Conservation (phyloP, 2,888 invertebrate genomes). For the Lasioglossum vierecki region DNA sequence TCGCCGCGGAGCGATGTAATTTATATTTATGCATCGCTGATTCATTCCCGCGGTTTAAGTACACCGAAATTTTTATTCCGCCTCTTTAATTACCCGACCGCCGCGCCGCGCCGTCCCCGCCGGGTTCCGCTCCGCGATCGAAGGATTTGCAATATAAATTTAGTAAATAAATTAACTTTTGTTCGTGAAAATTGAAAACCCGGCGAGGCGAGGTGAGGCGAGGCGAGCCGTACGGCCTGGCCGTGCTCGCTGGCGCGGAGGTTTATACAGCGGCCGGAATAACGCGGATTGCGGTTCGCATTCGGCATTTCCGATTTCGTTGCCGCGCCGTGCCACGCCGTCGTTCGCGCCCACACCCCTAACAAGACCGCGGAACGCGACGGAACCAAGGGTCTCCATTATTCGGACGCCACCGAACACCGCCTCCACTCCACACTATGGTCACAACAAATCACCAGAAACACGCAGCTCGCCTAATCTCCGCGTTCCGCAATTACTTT, state of each 20-base stretch:
- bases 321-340: not conserved
- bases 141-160: constrained; percentile 72
- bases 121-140: constrained; percentile 23
- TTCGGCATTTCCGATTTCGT: constrained; percentile 39
- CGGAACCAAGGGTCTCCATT: constrained; percentile 9
- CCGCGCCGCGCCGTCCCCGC: constrained; percentile 42
- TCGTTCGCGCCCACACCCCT: not conserved
- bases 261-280: constrained; percentile 59
- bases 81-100: constrained; percentile 71
- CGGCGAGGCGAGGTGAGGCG: not conserved
- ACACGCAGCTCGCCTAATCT: not conserved
- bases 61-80: constrained; percentile 64
- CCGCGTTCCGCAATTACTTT: not conserved
- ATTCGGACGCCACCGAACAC: not conserved
- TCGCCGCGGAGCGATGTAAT: constrained; percentile 66
- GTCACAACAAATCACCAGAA: not conserved
- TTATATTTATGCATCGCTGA: constrained; percentile 73
- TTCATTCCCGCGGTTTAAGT: constrained; percentile 73
- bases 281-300: constrained; percentile 54
- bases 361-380: constrained; percentile 12
- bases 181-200: constrained; percentile 69
- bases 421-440: not conserved
- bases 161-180: constrained; percentile 71
- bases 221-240: not conserved
- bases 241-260: constrained; percentile 25